Evolutionary conservation across 2,888 invertebrate genomes (phyloP).

Genomic region (Euplexia lucipara): DNA sequence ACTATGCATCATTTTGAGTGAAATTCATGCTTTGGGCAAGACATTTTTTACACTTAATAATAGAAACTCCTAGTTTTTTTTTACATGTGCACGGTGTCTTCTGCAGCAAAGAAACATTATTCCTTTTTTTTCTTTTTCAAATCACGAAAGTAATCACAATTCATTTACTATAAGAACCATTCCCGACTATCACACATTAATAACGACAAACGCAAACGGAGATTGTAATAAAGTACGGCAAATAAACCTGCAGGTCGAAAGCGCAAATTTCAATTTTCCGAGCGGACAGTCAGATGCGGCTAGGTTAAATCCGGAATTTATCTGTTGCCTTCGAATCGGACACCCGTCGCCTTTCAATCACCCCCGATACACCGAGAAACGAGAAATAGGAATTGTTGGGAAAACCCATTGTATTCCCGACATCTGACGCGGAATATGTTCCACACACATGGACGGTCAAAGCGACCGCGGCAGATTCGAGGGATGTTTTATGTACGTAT

Average conservation of each 20-base stretch:
- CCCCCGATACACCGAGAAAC: constrained; percentile 67
- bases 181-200: constrained; percentile 49
- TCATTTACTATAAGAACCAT: background rate
- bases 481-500: constrained; percentile 47
- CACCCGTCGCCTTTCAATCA: constrained; percentile 83
- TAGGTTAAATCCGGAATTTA: constrained; percentile 80
- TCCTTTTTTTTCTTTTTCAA: too few relatives aligned
- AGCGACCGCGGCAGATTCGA: constrained; percentile 49
- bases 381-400: constrained; percentile 70
- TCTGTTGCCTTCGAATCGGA: constrained; percentile 75
- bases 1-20: too few relatives aligned
- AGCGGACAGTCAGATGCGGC: constrained; percentile 80
- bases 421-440: constrained; percentile 67
- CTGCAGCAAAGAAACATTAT: too few relatives aligned
- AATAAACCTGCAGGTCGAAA: constrained; percentile 61
- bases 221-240: constrained; percentile 69
- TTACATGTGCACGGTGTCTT: too few relatives aligned
- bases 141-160: too few relatives aligned
- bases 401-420: constrained; percentile 69
- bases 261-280: constrained; percentile 82
- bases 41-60: too few relatives aligned
- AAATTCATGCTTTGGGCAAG: too few relatives aligned
- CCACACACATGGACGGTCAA: constrained; percentile 57
- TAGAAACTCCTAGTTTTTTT: too few relatives aligned
- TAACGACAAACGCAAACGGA: constrained; percentile 59